A percentile compares a stretch with the other conserved stretches of the same genome.
Conservation (phyloP, 2,113 vertebrate genomes). For the Zosterops borbonicus region DNA sequence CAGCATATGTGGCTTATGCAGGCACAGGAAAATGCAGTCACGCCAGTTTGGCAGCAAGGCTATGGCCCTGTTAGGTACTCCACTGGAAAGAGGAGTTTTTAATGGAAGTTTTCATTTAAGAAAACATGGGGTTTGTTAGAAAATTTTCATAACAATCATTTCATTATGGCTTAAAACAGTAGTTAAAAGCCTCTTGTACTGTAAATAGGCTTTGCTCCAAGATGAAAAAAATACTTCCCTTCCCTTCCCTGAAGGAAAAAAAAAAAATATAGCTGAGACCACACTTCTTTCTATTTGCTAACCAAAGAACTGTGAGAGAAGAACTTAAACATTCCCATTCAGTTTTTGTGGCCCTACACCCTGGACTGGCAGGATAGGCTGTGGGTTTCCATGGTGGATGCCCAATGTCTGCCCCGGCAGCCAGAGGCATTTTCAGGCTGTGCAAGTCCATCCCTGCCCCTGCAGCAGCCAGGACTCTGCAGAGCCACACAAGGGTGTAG, state of each 20-base stretch:
- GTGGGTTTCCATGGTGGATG: not conserved
- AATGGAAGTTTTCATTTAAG: not conserved
- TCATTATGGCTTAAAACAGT: not conserved
- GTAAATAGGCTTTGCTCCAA: not conserved
- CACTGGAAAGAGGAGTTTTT: not conserved
- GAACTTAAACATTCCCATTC: not conserved
- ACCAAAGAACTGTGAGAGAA: not conserved
- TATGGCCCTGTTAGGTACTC: not conserved
- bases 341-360: not conserved
- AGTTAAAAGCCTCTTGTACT: not conserved
- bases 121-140: not conserved
- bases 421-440: not conserved
- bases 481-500: accelerated
- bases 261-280: not conserved
- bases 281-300: not conserved
- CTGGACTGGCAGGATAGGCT: not conserved
- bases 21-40: not conserved
- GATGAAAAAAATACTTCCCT: not conserved
- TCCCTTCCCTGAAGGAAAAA: not conserved
- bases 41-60: not conserved
- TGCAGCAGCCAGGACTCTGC: not conserved
- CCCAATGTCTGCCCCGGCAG: not conserved
- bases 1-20: not conserved
- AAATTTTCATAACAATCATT: not conserved
- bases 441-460: accelerated